Base-by-base conservation (phyloP, 53 echinoderm and acorn worm species). In the Glandiceps talaboti region DNA sequence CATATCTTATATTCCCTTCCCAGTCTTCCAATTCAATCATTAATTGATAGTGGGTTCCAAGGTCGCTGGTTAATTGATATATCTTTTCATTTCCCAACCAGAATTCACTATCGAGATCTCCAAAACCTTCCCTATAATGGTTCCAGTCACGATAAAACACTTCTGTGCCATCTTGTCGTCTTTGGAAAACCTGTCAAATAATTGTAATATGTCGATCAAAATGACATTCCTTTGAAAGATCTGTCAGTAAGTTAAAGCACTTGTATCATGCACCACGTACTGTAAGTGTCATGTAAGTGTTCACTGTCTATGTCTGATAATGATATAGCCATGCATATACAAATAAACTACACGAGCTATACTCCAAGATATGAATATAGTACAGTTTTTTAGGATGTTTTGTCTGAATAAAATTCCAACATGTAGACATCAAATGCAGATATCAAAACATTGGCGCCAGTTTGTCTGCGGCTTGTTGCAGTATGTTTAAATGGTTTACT, bases 11-110 rank as follows among this genome's bases (percentile, higher is more conserved):
- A 31, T 82, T 33, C 12, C 82, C 86, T 20, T 89, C 84, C 75
- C 83, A 91, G 74, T 88, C 86, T 29, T 83, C 75, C 29, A 91
- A 32, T 28, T 91, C 92, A 14, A 91, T 77, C 14, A 86, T 73
- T 10, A 91, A 73, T 29, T 86, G 30, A 83, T 89, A 91, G 31
- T 75, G 73, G 6, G 6, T 6, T 29, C 82, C 84, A n/a, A n/a
- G n/a, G 73, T 85, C 82, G 0, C 82, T 82, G 1, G 92, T 84
- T 28, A 91, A 32, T 31, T 79, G 80, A 77, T 88, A 83, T 25
- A 91, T 77, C 32, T 86, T 91, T 0, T 91, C 91, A 74, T 88
- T 88, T 29, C 91, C 91, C 6, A 91, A 74, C 91, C 91, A 91
- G 82, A 81, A 85, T 31, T 91, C 92, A 0, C 83, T 79, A 83